Conservation (phyloP, 2,113 vertebrate species). For the Poecilia latipinna region DNA sequence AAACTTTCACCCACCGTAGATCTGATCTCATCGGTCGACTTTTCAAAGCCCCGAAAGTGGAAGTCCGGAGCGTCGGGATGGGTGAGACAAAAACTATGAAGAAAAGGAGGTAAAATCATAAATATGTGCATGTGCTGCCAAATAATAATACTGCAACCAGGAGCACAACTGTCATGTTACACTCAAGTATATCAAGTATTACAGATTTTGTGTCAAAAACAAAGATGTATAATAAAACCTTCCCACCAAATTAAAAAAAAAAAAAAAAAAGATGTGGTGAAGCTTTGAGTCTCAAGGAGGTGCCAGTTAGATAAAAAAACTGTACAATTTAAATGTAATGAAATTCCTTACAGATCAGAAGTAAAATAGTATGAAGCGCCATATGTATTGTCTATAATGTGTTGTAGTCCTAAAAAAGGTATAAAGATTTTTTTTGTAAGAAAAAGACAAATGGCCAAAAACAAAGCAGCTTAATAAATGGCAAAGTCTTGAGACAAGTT, state of each 20-base stretch:
- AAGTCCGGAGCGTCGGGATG: constrained; percentile 31
- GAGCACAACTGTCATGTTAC: constrained; percentile 77
- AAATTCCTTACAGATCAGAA: constrained; percentile 85
- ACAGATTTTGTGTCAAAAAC: constrained; percentile 67
- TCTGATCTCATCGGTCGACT: constrained; percentile 15
- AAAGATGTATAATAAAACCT: constrained; percentile 47
- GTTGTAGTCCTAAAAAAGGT: constrained; percentile 76
- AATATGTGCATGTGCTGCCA: constrained; percentile 79
- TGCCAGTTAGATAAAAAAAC: constrained; percentile 70
- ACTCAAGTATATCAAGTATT: constrained; percentile 65
- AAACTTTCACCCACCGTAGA: constrained; percentile 42
- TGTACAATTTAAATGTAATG: constrained; percentile 88
- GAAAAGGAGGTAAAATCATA: constrained; percentile 17
- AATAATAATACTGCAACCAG: constrained; percentile 76
- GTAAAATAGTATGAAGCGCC: constrained; percentile 79
- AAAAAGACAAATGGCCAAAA: constrained; percentile 73
- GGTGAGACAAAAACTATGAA: constrained; percentile 27
- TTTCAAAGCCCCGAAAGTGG: constrained; percentile 10
- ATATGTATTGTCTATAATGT: constrained; percentile 84
- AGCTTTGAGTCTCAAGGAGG: constrained; percentile 32
- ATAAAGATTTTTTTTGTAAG: constrained; percentile 71
- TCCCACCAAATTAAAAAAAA: constrained; percentile 49
- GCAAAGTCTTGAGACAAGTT: constrained; percentile 45
- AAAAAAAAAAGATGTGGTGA: constrained; percentile 33
- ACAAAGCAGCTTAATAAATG: constrained; percentile 63